Evolutionary conservation across 2,888 invertebrate genomes (phyloP).

Genomic region (Hololepta plana): DNA sequence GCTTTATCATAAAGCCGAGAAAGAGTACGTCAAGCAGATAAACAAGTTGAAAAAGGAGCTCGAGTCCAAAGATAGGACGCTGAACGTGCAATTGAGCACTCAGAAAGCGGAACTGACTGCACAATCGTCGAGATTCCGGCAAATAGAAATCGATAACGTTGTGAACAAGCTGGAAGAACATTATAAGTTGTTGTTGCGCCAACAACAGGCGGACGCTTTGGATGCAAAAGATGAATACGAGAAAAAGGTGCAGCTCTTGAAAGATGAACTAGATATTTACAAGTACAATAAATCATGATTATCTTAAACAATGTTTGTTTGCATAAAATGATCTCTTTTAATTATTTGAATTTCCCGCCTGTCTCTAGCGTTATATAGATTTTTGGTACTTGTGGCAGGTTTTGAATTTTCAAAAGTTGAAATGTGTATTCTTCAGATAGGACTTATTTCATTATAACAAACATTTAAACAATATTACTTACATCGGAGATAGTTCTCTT

Average conservation of each 20-base stretch:
- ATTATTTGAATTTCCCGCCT: too few relatives aligned
- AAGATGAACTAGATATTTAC: slow-evolving; percentile 7
- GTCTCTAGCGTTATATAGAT: too few relatives aligned
- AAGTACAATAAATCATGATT: too few relatives aligned
- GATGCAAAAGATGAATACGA: slow-evolving; percentile 10
- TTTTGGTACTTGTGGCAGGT: too few relatives aligned
- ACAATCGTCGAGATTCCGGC: slow-evolving; percentile 7
- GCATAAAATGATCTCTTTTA: too few relatives aligned
- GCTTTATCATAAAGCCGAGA: slow-evolving; percentile 13
- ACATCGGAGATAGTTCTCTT: too few relatives aligned
- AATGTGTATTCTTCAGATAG: too few relatives aligned
- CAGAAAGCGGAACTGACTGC: slow-evolving; percentile 11
- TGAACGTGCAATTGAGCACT: slow-evolving; percentile 10
- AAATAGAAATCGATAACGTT: slow-evolving; percentile 11
- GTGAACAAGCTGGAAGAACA: slow-evolving; percentile 11
- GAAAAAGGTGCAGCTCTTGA: slow-evolving; percentile 9
- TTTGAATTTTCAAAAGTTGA: too few relatives aligned
- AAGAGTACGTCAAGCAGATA: slow-evolving; percentile 11
- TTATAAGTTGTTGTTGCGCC: slow-evolving; percentile 10
- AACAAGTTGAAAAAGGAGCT: slow-evolving; percentile 10
- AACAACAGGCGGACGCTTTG: slow-evolving; percentile 10
- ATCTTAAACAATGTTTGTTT: too few relatives aligned
- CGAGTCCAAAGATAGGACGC: slow-evolving; percentile 10
- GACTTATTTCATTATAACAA: too few relatives aligned
- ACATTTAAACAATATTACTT: too few relatives aligned